Percentiles rank a stretch among this genome's conserved stretches.
Conservation (phyloP, 1,140 invertebrate genomes). For the Oncopeltus fasciatus region DNA sequence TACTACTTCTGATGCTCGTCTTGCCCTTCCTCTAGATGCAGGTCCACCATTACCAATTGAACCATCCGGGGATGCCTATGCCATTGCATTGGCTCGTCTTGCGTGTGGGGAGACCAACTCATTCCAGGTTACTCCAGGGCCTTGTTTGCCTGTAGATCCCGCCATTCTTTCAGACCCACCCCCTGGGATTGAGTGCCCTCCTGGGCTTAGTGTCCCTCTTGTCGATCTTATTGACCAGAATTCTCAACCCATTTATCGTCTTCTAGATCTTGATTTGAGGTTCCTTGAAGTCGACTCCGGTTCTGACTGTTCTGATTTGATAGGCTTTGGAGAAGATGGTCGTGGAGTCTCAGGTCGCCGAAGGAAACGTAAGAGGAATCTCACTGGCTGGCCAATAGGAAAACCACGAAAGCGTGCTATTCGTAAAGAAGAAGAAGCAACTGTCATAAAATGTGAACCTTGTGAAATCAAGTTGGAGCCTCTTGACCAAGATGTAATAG, state of each 20-base stretch:
- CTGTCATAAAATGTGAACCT: neutral
- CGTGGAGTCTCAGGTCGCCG: neutral
- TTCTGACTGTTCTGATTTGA: slow-evolving; percentile 19
- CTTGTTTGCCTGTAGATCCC: neutral
- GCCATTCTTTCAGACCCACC: neutral
- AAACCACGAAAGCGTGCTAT: slow-evolving; percentile 8
- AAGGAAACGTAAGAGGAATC: slow-evolving; percentile 14
- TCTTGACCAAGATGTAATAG: neutral
- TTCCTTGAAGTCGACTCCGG: neutral
- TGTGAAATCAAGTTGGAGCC: neutral
- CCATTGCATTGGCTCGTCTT: neutral
- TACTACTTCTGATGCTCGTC: neutral
- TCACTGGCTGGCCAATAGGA: slow-evolving; percentile 19
- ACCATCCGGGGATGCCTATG: neutral
- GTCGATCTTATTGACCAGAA: neutral
- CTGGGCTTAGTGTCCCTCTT: neutral
- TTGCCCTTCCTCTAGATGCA: neutral
- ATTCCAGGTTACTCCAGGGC: neutral
- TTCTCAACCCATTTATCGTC: neutral
- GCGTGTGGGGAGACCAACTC: neutral
- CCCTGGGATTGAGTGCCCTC: neutral
- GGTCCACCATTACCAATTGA: neutral
- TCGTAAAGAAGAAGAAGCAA: neutral
- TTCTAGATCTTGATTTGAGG: neutral
- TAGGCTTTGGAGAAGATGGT: slow-evolving; percentile 17